Percentiles rank a stretch among this genome's conserved stretches.
Evolutionary conservation across 2,888 invertebrate species (phyloP).

Genomic region (Brachyopa scutellaris): DNA sequence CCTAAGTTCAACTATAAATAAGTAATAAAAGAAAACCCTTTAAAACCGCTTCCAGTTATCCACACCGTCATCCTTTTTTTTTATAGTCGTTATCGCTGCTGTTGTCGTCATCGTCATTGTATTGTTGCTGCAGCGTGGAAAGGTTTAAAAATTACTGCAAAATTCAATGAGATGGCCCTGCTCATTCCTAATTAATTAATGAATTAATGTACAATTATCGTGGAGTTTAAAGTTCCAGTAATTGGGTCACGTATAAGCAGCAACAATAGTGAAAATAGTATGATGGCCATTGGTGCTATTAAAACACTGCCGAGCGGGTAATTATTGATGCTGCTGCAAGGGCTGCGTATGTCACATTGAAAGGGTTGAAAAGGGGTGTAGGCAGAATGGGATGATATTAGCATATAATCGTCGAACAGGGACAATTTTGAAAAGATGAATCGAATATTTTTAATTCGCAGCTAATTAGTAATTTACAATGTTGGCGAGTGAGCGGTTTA

Average conservation of each 20-base stretch:
- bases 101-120: no score
- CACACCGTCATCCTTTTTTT: no score
- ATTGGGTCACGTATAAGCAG: constrained; percentile 46
- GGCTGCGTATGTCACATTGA: background rate
- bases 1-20: no score
- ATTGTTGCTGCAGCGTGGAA: no score
- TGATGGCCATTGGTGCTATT: constrained; percentile 10
- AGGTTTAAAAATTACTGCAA: no score
- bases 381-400: no score
- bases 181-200: constrained; percentile 36
- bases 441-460: constrained; percentile 17
- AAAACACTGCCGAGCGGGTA: constrained; percentile 1
- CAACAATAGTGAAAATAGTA: constrained; percentile 18
- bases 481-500: no score
- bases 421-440: background rate
- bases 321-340: constrained; percentile 27
- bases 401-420: background rate
- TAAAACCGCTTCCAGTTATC: no score
- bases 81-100: no score
- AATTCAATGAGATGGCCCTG: constrained; percentile 2
- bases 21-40: no score
- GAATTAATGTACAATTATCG: constrained; percentile 51
- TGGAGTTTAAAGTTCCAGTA: constrained; percentile 41
- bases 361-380: no score
- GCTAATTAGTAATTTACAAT: constrained; percentile 31